These are phyloP conservation scores for Hemithea aestivaria DNA, from an alignment of 2,888 invertebrate genomes.

Conservation along the genomic window DNA sequence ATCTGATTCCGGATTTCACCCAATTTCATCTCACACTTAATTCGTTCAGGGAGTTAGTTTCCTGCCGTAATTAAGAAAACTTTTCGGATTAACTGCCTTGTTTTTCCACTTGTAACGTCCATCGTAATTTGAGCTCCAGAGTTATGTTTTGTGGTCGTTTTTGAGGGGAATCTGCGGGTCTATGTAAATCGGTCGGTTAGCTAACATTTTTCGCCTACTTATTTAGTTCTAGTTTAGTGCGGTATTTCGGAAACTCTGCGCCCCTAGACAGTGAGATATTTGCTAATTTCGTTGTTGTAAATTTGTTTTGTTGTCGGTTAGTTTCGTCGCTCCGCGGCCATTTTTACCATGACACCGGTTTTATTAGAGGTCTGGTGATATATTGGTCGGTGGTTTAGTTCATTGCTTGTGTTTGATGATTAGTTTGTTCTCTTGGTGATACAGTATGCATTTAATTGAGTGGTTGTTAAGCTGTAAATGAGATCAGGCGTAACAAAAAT, in stretches of 20 bases:
- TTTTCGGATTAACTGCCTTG: conserved; percentile 71
- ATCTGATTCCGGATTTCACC: conserved; percentile 57
- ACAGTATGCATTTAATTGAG: too few species aligned
- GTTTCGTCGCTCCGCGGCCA: conserved; percentile 23
- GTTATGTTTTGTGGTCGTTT: conserved; percentile 19
- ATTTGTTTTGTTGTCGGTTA: conserved; percentile 54
- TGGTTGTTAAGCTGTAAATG: too few species aligned
- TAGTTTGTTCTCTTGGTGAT: too few species aligned
- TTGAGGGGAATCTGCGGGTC: conserved; percentile 33
- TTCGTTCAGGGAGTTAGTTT: conserved; percentile 73
- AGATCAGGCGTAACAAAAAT: too few species aligned
- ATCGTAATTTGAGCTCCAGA: conserved; percentile 36
- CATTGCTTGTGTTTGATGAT: conserved; percentile 1
- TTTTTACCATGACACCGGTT: conserved; percentile 17
- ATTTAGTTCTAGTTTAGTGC: conserved; percentile 68
- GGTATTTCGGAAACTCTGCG: conserved; percentile 56
- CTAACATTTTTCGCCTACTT: conserved; percentile 68
- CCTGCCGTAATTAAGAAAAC: conserved; percentile 73
- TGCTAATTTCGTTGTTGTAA: conserved; percentile 70
- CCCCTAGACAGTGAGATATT: conserved; percentile 72
- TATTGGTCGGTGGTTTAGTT: conserved; percentile 13
- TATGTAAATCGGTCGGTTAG: conserved; percentile 39
- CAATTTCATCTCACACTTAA: conserved; percentile 62
- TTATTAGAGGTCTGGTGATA: conserved; percentile 3
- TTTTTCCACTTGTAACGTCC: conserved; percentile 62